phyloP scores from a whole-genome alignment of 2,113 vertebrate genomes.

The Epinephelus moara region DNA sequence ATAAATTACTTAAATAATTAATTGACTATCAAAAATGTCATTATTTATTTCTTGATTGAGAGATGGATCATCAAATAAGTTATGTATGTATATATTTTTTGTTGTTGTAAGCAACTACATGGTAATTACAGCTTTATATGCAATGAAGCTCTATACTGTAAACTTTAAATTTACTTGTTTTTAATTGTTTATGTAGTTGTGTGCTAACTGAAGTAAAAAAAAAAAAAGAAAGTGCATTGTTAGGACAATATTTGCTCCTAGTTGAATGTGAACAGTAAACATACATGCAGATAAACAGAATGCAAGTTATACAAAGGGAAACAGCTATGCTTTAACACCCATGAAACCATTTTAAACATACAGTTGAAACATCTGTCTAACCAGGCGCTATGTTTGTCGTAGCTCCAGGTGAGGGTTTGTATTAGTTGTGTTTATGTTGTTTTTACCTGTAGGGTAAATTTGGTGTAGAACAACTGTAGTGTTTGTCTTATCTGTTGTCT shows the following conservation, averaged over 20 bases:
- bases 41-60: no score
- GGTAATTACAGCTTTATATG: neutral
- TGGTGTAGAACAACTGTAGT: neutral
- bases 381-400: neutral
- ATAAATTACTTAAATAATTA: no score
- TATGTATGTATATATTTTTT: neutral
- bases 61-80: no score
- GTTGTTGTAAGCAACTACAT: neutral
- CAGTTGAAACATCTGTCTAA: neutral
- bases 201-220: neutral
- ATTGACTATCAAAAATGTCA: no score
- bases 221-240: neutral
- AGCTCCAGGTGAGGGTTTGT: neutral
- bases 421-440: neutral
- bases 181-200: neutral
- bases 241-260: no score
- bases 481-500: conserved; percentile 14
- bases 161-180: no score
- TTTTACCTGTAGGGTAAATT: neutral
- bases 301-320: no score
- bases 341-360: neutral
- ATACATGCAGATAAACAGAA: neutral
- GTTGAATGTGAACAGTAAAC: neutral
- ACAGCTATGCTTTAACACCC: neutral
- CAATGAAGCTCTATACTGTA: neutral